Conservation (phyloP, 2,888 invertebrate genomes). For the Synanthedon myopaeformis region DNA sequence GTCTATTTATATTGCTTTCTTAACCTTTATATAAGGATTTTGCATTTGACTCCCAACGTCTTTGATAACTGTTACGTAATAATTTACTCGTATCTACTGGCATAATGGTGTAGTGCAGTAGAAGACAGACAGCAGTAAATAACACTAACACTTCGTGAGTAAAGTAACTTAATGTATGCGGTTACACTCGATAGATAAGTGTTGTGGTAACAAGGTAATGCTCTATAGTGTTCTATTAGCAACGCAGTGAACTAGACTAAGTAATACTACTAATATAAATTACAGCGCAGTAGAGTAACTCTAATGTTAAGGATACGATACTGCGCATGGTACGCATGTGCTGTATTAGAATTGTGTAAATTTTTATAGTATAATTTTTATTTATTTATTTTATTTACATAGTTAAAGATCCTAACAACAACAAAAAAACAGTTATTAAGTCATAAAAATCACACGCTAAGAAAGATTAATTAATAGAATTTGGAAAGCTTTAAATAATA, state of each 20-base stretch:
- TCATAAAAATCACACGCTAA: too few species aligned
- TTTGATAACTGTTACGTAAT: not conserved
- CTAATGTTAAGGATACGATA: too few species aligned
- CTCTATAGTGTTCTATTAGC: constrained; percentile 16
- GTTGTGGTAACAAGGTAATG: constrained; percentile 23
- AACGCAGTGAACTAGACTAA: constrained; percentile 14
- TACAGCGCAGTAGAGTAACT: not conserved
- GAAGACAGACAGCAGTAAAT: constrained; percentile 9
- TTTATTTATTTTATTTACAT: too few species aligned
- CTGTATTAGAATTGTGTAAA: too few species aligned
- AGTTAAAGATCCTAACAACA: too few species aligned
- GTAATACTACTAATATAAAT: constrained; percentile 3
- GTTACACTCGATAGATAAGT: constrained; percentile 8
- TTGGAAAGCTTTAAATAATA: too few species aligned
- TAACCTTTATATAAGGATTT: constrained; percentile 17
- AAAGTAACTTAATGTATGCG: not conserved
- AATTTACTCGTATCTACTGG: not conserved
- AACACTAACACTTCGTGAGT: not conserved
- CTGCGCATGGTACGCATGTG: too few species aligned
- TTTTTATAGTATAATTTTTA: too few species aligned
- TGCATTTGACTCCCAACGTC: constrained; percentile 21
- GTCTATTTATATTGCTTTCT: not conserved
- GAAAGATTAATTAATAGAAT: too few species aligned
- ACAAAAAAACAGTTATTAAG: too few species aligned
- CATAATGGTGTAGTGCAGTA: not conserved